phyloP scores from a whole-genome alignment of 2,113 vertebrate species.

The Promerops cafer region DNA sequence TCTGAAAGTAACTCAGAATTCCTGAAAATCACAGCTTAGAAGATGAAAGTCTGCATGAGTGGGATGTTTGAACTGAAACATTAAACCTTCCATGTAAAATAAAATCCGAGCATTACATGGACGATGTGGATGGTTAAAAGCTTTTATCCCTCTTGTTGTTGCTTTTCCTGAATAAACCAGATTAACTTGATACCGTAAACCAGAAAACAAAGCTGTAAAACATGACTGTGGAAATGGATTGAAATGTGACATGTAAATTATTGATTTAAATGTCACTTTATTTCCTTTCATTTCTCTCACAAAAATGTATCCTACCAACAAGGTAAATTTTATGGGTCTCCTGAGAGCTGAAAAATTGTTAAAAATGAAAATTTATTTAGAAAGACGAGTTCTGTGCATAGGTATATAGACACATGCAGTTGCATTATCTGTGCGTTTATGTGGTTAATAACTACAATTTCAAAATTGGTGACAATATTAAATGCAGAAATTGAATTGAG shows the following conservation, averaged over 20 bases:
- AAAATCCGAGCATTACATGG: background rate
- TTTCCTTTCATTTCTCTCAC: background rate
- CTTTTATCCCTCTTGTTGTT: background rate
- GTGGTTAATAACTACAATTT: background rate
- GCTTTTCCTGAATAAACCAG: background rate
- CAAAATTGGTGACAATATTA: background rate
- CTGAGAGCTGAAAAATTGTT: background rate
- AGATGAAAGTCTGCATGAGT: background rate
- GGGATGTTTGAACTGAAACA: background rate
- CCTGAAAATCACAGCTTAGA: background rate
- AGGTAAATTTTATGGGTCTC: background rate
- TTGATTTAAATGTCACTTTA: background rate
- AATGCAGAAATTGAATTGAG: background rate
- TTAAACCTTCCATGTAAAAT: background rate
- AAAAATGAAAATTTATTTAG: background rate
- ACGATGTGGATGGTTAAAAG: background rate
- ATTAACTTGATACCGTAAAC: background rate
- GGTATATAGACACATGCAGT: background rate
- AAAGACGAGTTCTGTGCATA: background rate
- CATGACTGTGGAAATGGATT: background rate
- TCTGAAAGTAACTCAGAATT: background rate
- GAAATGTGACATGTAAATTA: background rate
- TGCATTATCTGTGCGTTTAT: background rate
- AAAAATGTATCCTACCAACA: background rate
- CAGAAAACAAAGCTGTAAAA: background rate